Evolutionary conservation across 2,797 vertebrate species (phyloP), one percentile per base, ranked within the genome.

Genomic region (Naso thynnoides): DNA sequence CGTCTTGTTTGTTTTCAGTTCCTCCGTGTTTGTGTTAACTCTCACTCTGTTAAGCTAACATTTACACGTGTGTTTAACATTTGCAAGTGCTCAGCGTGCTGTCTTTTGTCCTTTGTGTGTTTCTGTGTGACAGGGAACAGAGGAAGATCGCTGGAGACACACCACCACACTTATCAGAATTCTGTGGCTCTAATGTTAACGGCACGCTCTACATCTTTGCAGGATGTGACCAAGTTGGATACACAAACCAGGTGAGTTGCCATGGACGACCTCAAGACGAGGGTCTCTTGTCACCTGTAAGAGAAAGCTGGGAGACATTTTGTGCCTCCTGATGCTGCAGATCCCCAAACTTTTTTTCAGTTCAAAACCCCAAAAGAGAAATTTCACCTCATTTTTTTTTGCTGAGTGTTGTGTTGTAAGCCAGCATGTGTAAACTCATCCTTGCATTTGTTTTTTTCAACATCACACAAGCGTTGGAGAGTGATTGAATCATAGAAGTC

Each of bases 191-290:
- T 0, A 94, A 94, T 70, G 86, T 97, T 52, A 90, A 94, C 26
- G 93, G 95, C 16, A 93, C 86, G 2, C 87, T 98, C 6, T 98
- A 97, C 88, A 87, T 98, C 76, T 99, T 99, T 81, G 98, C 95
- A 73, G 98, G 98, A 71, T 96, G 95, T 76, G 94, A 96, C 85
- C 80, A 93, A 13, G 89, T 81, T 47, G 95, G 95, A 73, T 97
- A 97, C 94, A 96, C 95, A 38, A 97, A 97, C 81, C 91, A 95
- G 94, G 98, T 98, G 73, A 64, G 72, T n/a, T 4, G 0, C 18
- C 1, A 1, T 2, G 6, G 50, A 24, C 9, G 3, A 27, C 19
- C 33, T 14, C 1, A 21, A 10, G 18, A 0, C 0, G 18, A 33
- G 16, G 11, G 5, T 26, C 33, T 13, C 31, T 59, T 15, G 39